Evolutionary conservation across 2,888 invertebrate genomes (phyloP), one percentile per base, ranked within the genome.

Genomic region (Atherix ibis): DNA sequence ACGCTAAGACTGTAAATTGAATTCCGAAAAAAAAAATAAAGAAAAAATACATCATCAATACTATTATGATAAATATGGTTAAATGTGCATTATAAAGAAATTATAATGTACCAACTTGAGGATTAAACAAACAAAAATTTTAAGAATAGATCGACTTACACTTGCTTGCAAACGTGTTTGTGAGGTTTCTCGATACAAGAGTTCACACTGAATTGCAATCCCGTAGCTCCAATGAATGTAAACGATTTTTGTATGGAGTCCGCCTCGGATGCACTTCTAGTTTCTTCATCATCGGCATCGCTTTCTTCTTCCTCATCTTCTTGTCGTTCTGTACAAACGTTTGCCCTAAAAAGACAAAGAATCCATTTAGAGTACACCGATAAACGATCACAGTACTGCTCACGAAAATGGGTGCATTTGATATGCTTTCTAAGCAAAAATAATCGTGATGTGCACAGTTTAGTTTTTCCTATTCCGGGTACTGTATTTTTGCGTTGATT

Each of bases 251-350:
- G 44, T 22, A 43, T 43, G 14, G 36, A 44, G 35, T 47, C 47
- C 8, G 42, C 34, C 10, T 27, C 17, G 4, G 43, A 46, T 29
- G 46, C 51, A 31, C 46, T 44, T 39, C 45, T 48, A 19, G 40
- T 35, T 40, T 53, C 56, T 39, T 34, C 34, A 13, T 24, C 31
- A 34, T 35, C 35, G 17, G 39, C 42, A 15, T 43, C 40, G 26
- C 46, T 46, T 18, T 45, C 45, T 15, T 43, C 46, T 31, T 48
- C 49, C 14, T 56, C 54, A 13, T 56, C 62, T 46, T 66, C 64
- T 41, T 63, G 66, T 29, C 70, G 66, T 46, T 73, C 71, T 26
- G 70, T 66, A 48, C 75, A 75, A 14, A 76, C 72, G 49, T 75
- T 73, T 30, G 68, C 63, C 22, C 74, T 72, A 48, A 15, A 56